Conservation (phyloP, 2,888 invertebrate species). For the Morinoia aosen region DNA sequence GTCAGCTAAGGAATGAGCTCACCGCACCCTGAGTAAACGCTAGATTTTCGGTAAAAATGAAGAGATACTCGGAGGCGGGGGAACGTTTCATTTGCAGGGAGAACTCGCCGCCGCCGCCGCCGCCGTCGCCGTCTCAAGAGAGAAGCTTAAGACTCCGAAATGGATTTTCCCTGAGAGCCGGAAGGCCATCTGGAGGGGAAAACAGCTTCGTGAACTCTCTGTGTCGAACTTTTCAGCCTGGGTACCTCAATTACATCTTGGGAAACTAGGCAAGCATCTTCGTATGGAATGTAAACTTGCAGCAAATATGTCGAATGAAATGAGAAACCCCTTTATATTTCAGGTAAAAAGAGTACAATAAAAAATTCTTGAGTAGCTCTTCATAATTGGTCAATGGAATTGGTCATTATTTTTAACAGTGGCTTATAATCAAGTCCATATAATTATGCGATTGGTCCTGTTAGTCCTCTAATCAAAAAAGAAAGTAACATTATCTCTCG, state of each 20-base stretch:
- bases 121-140: not conserved
- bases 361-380: not conserved
- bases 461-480: too few relatives aligned
- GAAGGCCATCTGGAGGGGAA: slow-evolving; percentile 17
- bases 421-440: not conserved
- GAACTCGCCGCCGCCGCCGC: not conserved
- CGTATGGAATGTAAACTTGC: not conserved
- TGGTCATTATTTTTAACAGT: not conserved
- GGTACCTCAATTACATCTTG: not conserved
- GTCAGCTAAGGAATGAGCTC: not conserved
- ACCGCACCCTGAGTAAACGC: not conserved
- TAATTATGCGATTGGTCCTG: too few relatives aligned
- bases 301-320: not conserved
- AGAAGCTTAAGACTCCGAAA: not conserved
- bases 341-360: not conserved
- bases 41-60: not conserved
- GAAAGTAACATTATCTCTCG: too few relatives aligned
- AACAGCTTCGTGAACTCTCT: not conserved
- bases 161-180: slow-evolving; percentile 17
- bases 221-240: not conserved
- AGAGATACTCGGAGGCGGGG: not conserved
- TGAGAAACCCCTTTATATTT: not conserved
- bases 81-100: not conserved
- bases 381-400: not conserved
- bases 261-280: not conserved